Conservation (phyloP, 2,888 invertebrate genomes). For the Eurytoma californica region DNA sequence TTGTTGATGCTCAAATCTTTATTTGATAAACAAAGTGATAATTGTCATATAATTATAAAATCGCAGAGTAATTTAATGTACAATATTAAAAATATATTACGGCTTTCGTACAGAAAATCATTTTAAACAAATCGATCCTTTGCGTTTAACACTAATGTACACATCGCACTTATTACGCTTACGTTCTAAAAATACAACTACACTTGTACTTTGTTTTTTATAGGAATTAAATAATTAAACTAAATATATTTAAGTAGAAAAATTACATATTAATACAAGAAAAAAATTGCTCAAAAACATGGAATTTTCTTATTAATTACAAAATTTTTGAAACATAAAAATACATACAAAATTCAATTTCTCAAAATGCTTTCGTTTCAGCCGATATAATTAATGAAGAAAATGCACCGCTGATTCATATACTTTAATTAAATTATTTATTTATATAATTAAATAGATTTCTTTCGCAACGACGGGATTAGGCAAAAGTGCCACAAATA, state of each 20-base stretch:
- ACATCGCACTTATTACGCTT: constrained; percentile 5
- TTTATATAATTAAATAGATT: not conserved
- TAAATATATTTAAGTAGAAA: constrained; percentile 15
- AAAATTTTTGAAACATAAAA: not conserved
- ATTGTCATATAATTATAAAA: constrained; percentile 56
- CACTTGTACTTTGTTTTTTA: constrained; percentile 35
- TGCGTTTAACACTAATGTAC: constrained; percentile 13
- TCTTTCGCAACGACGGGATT: not conserved
- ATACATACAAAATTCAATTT: constrained; percentile 1
- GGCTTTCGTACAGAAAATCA: constrained; percentile 37
- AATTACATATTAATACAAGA: constrained; percentile 18
- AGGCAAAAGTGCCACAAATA: not conserved
- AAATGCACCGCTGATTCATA: too few relatives aligned
- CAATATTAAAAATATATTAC: constrained; percentile 65
- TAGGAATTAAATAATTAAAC: not conserved
- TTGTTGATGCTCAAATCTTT: constrained; percentile 59
- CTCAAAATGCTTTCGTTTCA: not conserved
- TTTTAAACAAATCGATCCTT: constrained; percentile 7
- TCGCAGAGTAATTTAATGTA: constrained; percentile 58
- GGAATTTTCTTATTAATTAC: not conserved
- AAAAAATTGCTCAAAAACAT: constrained; percentile 6
- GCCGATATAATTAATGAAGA: too few relatives aligned
- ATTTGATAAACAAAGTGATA: constrained; percentile 56
- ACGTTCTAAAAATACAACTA: constrained; percentile 11
- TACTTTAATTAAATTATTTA: not conserved